Evolutionary conservation across 2,888 invertebrate species (phyloP), one percentile per base, ranked within the genome.

Genomic region (Bedellia somnulentella): DNA sequence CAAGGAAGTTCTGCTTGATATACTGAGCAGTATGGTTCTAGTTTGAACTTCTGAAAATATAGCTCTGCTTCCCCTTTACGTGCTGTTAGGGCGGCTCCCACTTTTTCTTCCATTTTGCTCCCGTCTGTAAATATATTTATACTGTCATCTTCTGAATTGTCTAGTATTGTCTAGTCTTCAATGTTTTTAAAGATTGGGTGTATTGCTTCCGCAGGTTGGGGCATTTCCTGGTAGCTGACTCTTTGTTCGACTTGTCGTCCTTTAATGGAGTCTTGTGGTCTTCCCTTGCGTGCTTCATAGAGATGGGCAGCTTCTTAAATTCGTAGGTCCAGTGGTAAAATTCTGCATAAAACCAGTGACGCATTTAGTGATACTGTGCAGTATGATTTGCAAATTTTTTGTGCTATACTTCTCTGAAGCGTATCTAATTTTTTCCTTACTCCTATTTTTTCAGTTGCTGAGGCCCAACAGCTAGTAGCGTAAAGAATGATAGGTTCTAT

Each of bases 401-500:
- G n/a, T n/a, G n/a, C n/a, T n/a, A n/a, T n/a, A n/a, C n/a, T n/a
- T n/a, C 30, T 15, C 18, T 31, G 30, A 2, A 25, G 9, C 2
- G 8, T 11, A 2, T 12, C 13, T 12, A 13, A 30, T 29, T 8
- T 21, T 24, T 18, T 17, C n/a, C 11, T 3, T 5, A 28, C 10
- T 10, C 3, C 11, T 9, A 10, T 3, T 14, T 28, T 27, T 9
- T 27, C 9, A 3, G 21, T n/a, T 4, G 31, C 26, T 5, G 14
- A n/a, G 2, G 16, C 26, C 32, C 32, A 32, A 10, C 17, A 27
- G 11, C 23, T 4, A 3, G 27, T 15, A 3, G 27, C 32, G 13
- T 32, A 32, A 11, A 32, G 14, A 3, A 32, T 15, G 4, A 32
- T 27, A 6, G 32, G 32, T 13, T 32, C 32, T 9, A 31, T 16